phyloP scores from a whole-genome alignment of 2,888 invertebrate species.

The Smittia aterrima region DNA sequence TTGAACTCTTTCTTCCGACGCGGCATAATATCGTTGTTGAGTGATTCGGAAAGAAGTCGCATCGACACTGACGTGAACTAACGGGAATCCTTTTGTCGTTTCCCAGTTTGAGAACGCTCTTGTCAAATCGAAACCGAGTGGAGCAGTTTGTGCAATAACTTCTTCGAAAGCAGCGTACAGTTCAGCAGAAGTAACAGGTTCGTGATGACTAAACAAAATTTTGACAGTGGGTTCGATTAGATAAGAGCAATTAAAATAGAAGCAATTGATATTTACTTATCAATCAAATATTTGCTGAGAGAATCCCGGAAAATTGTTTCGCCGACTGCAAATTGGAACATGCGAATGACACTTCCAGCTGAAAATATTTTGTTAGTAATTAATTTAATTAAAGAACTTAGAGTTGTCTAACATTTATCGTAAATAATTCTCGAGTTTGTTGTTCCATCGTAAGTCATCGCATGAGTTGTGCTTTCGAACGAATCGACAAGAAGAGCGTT shows the following conservation, averaged over 20 bases:
- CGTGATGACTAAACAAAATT: slow-evolving; percentile 5
- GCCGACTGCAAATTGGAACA: slow-evolving; percentile 32
- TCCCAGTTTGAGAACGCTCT: slow-evolving; percentile 58
- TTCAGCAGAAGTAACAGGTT: slow-evolving; percentile 19
- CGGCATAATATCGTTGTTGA: neutral
- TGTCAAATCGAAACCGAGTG: neutral
- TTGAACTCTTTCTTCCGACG: neutral
- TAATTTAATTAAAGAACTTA: too few relatives aligned
- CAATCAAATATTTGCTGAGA: neutral
- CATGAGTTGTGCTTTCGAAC: neutral
- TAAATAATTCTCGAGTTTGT: slow-evolving; percentile 24
- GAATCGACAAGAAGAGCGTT: slow-evolving; percentile 16
- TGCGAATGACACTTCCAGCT: slow-evolving; percentile 36
- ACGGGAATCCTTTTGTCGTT: slow-evolving; percentile 71
- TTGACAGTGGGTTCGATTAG: slow-evolving; percentile 33
- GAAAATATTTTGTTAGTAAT: neutral
- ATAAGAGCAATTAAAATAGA: neutral
- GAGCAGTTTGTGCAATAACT: neutral
- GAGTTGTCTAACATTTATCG: slow-evolving; percentile 7
- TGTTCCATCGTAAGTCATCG: slow-evolving; percentile 9
- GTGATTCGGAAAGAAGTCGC: slow-evolving; percentile 46
- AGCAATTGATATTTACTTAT: slow-evolving; percentile 24
- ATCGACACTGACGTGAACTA: slow-evolving; percentile 60
- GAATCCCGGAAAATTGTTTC: slow-evolving; percentile 6
- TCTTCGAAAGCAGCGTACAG: slow-evolving; percentile 2